Base-by-base conservation (phyloP, 92 coral and sea anemone species). In the Chrysogorgia sp. region DNA sequence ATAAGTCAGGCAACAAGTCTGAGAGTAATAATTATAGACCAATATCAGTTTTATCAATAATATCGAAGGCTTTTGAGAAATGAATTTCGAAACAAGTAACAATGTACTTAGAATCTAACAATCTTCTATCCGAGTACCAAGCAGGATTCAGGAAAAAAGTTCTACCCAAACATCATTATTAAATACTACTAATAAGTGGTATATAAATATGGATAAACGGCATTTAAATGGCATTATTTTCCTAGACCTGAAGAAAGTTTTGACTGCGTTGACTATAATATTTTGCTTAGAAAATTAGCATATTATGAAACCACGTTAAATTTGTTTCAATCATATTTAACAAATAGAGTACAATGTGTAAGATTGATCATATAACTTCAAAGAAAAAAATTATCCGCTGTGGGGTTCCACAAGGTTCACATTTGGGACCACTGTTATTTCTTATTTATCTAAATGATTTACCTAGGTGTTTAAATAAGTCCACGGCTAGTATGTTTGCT, bases 11-110 rank as follows among this genome's bases (percentile, higher is more conserved):
- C 6, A 7, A 4, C 10, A 55, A 60, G 1, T 31, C 34, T 10
- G 53, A 70, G 10, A 29, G 43, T 7, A 20, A 56, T 55, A 82
- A 75, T 58, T 82, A 61, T 75, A 80, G 86, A 22, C 82, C 82
- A 28, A 75, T 58, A 58, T 58, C 63, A 17, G 31, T 58, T 20
- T 10, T 58, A 19, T 58, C 63, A 10, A 30, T 58, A 19, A 30
- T 24, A 19, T 24, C 63, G 17, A 58, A 58, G 31, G 63, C 23
- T 14, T 58, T 58, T 58, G 30, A 19, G 12, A 58, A 58, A 30
- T 31, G 1, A 17, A 58, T 58, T 24, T 58, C 3, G 31, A 58
- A 31, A 31, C 63, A 19, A 58, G 15, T 58, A 15, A 24, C 63
- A 58, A 2, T 15, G 1, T 58, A n/a, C n/a, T n/a, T n/a, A n/a